Percentiles rank a stretch among this genome's conserved stretches.
These are phyloP conservation scores for Cassiopea xamachana DNA, from an alignment of 30 jellyfish, hydroid and myxozoan genomes.

Conservation along the genomic window DNA sequence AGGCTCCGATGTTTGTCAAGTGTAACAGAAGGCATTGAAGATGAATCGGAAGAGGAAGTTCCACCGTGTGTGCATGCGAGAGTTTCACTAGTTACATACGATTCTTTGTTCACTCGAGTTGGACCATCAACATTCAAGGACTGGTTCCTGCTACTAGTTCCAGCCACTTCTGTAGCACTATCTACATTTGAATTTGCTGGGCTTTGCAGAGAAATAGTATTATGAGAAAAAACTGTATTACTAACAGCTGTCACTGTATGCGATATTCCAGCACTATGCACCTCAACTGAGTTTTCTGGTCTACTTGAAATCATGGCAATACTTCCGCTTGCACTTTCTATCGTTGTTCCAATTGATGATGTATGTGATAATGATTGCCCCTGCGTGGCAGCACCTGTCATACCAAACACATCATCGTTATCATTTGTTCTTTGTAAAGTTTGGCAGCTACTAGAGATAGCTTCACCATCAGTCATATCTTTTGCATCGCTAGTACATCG, in stretches of 20 bases:
- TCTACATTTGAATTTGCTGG: not conserved
- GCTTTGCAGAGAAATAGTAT: not conserved
- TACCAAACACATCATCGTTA: no score
- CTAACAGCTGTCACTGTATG: not conserved
- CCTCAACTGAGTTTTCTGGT: not conserved
- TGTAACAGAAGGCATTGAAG: not conserved
- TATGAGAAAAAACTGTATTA: not conserved
- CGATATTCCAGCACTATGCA: not conserved
- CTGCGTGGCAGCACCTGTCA: not conserved
- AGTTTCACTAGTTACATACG: not conserved
- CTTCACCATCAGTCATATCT: not conserved
- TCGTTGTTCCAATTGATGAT: not conserved
- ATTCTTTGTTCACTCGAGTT: no score
- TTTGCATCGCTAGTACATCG: conserved; percentile 4
- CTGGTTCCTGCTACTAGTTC: not conserved
- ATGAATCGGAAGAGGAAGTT: not conserved
- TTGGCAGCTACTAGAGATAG: not conserved
- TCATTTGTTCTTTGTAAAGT: not conserved
- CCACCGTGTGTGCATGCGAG: not conserved
- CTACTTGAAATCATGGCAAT: not conserved
- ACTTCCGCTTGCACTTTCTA: not conserved
- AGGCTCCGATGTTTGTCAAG: not conserved
- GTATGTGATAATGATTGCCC: not conserved
- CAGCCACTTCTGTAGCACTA: not conserved
- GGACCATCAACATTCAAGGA: not conserved